Evolutionary conservation across 2,113 vertebrate genomes (phyloP), one percentile per base, ranked within the genome.

Genomic region (Ictalurus furcatus): DNA sequence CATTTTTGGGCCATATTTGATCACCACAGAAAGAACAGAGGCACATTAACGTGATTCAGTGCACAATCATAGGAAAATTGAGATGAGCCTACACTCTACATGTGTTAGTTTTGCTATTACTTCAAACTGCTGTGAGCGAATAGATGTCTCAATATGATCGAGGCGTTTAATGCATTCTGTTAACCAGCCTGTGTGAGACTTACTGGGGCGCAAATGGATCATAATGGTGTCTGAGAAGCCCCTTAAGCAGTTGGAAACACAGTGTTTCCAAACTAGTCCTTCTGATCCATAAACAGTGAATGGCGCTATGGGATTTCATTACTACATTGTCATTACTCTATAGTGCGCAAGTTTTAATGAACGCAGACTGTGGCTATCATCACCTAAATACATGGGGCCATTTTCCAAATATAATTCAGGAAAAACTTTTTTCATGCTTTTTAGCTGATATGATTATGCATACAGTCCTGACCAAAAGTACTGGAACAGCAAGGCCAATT

Each of bases 321-420:
- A 95, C 92, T 91, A 89, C 59, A 81, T 92, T 92, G 93, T 95
- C 94, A 94, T 95, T 96, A 94, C 92, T 93, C 71, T 92, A 92
- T 93, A 87, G 91, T 90, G 91, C 92, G 90, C 92, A 91, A 93
- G 92, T 87, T 65, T 90, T 89, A 90, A 90, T 90, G 71, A 90
- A 90, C 85, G 88, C 85, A 65, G 61, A 63, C 44, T 54, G 58
- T 48, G 90, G 91, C 87, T 91, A 93, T 92, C 91, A 30, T 79
- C 93, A 93, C 94, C 94, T 93, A 92, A 95, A 96, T 88, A 93
- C 92, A 94, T 92, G 92, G 94, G 93, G 94, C 94, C 89, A 94
- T 95, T 95, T 95, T 92, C 92, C 93, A 91, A 94, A 94, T 93
- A 92, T 93, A 94, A 93, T 94, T 94, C 94, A 92, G 90, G 92